Base-by-base conservation (phyloP, 92 coral and sea anemone species). In the Scolanthus callimorphus region DNA sequence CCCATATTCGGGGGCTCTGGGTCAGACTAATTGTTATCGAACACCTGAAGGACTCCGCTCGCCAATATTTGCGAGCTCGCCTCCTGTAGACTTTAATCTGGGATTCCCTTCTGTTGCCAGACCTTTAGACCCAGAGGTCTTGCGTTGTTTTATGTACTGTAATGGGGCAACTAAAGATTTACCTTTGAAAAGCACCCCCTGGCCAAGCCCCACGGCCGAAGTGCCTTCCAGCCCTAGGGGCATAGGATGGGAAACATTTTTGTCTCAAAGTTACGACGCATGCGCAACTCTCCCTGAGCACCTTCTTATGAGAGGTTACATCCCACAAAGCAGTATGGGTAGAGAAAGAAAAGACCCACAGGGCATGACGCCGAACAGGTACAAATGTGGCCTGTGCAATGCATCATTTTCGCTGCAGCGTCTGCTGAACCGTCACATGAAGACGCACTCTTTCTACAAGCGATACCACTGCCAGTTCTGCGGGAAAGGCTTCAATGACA, bases 401-500 rank as follows among this genome's bases (percentile, higher is more conserved):
- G 80, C 83, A 28, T 69, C 96, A 0, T 94, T 94, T 55, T 77
- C 94, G 15, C 89, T 94, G 50, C 99, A 85, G 25, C 84, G 99
- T n/a, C 81, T 81, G 1, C 69, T 94, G 19, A 88, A 86, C 81
- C 78, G 96, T 15, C 99, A 94, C 55, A 63, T 94, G 71, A 94
- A 94, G 63, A 77, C 96, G 20, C 99, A 94, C 57, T 88, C 99
- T 8, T 94, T 94, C 68, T 94, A 94, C 73, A 94, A 94, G 65
- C 96, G 99, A 8, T 81, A 94, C 55, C 83, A 86, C 51, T 94
- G 99, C 31, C 80, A 79, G 41, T 94, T 50, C 58, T 94, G 99
- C 49, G 90, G 86, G 47, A 94, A 94, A 52, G 99, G 99, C 20
- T 94, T 94, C 51, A 94, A 94, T 51, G 99, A 94, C 41, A 94